Evolutionary conservation across 2,888 invertebrate species (phyloP).

Genomic region (Caenorhabditis uteleia): DNA sequence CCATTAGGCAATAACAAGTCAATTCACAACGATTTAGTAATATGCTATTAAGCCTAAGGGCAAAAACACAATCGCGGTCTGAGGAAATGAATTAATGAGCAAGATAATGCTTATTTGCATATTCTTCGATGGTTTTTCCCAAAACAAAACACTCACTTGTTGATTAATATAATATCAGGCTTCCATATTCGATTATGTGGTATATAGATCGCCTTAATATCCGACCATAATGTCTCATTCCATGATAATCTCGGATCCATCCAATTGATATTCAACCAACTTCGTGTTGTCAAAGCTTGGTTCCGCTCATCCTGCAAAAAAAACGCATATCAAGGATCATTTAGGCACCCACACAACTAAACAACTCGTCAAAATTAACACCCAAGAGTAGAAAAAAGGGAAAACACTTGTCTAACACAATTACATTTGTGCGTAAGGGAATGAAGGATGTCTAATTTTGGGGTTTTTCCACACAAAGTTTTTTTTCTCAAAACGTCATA

Average conservation of each 20-base stretch:
- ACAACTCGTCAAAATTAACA: neutral
- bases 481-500: too few relatives aligned
- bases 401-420: constrained; percentile 13
- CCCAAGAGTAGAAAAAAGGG: too few relatives aligned
- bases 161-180: constrained; percentile 68
- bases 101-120: too few relatives aligned
- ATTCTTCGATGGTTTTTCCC: too few relatives aligned
- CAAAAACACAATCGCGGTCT: too few relatives aligned
- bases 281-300: constrained; percentile 67
- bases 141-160: constrained; percentile 63
- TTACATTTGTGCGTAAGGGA: neutral
- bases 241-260: constrained; percentile 57
- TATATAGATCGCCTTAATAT: constrained; percentile 67
- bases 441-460: neutral
- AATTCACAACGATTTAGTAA: too few relatives aligned
- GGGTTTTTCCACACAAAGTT: too few relatives aligned
- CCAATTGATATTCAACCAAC: constrained; percentile 69
- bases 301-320: constrained; percentile 67
- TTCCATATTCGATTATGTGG: constrained; percentile 67
- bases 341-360: too few relatives aligned
- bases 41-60: too few relatives aligned
- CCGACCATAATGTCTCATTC: constrained; percentile 59
- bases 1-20: too few relatives aligned
- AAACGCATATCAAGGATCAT: constrained; percentile 7
- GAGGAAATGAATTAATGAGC: too few relatives aligned